Percentiles rank a stretch among this genome's conserved stretches.
These are phyloP conservation scores for Drosophila mimica DNA, from an alignment of 2,888 invertebrate genomes.

Conservation along the genomic window DNA sequence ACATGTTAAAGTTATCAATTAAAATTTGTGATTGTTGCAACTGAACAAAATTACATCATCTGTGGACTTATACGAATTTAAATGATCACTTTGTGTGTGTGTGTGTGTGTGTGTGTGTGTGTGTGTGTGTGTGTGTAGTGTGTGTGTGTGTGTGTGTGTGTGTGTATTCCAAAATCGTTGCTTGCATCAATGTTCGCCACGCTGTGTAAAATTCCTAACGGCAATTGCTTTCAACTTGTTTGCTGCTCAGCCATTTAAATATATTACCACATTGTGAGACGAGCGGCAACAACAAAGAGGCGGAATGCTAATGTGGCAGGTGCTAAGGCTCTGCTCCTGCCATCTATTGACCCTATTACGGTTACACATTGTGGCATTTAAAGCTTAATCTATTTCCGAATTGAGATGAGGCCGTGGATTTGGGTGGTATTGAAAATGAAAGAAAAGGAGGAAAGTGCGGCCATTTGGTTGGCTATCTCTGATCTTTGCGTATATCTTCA, in stretches of 20 bases:
- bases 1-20: not conserved
- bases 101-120: not conserved
- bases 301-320: slow-evolving; percentile 60
- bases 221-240: slow-evolving; percentile 57
- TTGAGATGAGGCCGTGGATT: not conserved
- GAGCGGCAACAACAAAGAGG: slow-evolving; percentile 50
- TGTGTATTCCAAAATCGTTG: not conserved
- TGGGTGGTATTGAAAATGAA: not conserved
- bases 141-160: not conserved
- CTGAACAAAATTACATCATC: not conserved
- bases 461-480: slow-evolving; percentile 47
- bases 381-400: slow-evolving; percentile 62
- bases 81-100: not conserved
- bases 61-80: not conserved
- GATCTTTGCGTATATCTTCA: slow-evolving; percentile 49
- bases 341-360: slow-evolving; percentile 61
- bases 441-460: slow-evolving; percentile 26
- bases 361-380: slow-evolving; percentile 60
- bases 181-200: slow-evolving; percentile 3
- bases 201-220: slow-evolving; percentile 25
- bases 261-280: slow-evolving; percentile 49
- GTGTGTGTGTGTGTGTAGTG: not conserved
- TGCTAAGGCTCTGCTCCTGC: slow-evolving; percentile 23
- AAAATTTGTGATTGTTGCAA: not conserved
- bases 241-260: slow-evolving; percentile 55